Base-by-base conservation (phyloP, 2,113 vertebrate species). In the Cygnus atratus region DNA sequence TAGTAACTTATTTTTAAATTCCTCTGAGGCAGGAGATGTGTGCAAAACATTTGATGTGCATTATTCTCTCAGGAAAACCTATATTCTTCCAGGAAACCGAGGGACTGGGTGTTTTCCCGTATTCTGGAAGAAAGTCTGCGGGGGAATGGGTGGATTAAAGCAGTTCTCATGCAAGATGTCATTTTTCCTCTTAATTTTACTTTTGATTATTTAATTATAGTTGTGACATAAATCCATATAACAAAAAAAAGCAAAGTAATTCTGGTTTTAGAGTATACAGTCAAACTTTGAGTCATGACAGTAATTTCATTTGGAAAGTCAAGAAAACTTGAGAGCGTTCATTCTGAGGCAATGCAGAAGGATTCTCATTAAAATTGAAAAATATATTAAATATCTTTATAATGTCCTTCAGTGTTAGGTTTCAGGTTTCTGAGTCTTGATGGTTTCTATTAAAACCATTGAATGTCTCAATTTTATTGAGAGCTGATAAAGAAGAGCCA, bases 1-100 rank as follows among this genome's bases (percentile, higher is more conserved):
- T 73, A 68, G 54, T 37, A 29, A 31, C 74, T 87, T 75, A n/a
- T 93, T 95, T 84, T 82, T 52, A 63, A 94, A 81, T 81, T 65
- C 26, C 43, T 87, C 66, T 48, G 33, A 76, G 84, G 52, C 29
- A 43, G 68, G 43, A 74, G 35, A 28, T 84, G 48, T 28, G 22
- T 77, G 46, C 61, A 77, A 77, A 88, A 35, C 29, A 9, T 12
- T 68, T 89, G 28, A 22, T 43, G 15, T 54, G 3, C 73, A 77
- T 90, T 6, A 25, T 76, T 90, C 68, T 37, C 50, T 26, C 21
- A 18, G 33, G 21, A 48, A 63, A 68, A 26, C 21, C 33, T 28
- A 13, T 37, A 35, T 70, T 50, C 26, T 39, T 24, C 43, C 67
- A 41, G 43, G 54, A 81, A 78, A 39, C 46, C 14, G 54, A 76